Evolutionary conservation across 2,888 invertebrate species (phyloP), one percentile per base, ranked within the genome.

Genomic region (Alcis repandata): DNA sequence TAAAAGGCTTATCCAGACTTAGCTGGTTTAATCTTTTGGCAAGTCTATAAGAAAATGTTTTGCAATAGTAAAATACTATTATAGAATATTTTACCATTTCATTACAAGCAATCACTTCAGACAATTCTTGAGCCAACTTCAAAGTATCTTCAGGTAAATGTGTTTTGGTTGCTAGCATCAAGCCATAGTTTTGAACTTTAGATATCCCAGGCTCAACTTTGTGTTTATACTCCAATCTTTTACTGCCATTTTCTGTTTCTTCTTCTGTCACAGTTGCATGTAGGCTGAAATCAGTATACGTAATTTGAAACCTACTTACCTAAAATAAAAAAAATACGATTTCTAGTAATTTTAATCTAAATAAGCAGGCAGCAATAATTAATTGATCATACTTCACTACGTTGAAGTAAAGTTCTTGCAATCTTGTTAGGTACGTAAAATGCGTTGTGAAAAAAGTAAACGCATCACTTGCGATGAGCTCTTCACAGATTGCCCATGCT

Each of bases 401-500:
- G 83, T 96, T 97, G 51, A 88, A 89, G 78, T 96, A 96, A 17
- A 96, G 75, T 51, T 95, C 94, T 57, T 95, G 89, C 8, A 97
- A 79, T 82, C 95, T 95, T 0, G 96, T 95, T 13, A 97, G 81
- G 72, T 94, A 94, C 41, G 94, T 87, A 77, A 95, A 96, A 84
- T 97, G 97, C 0, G 97, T 97, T 0, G 96, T 95, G 46, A 96
- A 94, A 76, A 96, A 96, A 3, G 95, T 94, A 73, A 96, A 96
- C 0, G 96, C 94, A 67, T 94, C 88, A 38, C 94, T 94, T 49
- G 87, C 80, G 1, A 96, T 82, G 4, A 98, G 91, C 70, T 95
- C 94, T 88, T 98, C 97, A 76, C 96, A 96, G 58, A 98, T 94
- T 0, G 96, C 95, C 95, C 96, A 97, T 17, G 97, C 97, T 48